These are phyloP conservation scores for Drosophila sturtevanti DNA, from an alignment of 1,140 invertebrate species.

Conservation along the genomic window DNA sequence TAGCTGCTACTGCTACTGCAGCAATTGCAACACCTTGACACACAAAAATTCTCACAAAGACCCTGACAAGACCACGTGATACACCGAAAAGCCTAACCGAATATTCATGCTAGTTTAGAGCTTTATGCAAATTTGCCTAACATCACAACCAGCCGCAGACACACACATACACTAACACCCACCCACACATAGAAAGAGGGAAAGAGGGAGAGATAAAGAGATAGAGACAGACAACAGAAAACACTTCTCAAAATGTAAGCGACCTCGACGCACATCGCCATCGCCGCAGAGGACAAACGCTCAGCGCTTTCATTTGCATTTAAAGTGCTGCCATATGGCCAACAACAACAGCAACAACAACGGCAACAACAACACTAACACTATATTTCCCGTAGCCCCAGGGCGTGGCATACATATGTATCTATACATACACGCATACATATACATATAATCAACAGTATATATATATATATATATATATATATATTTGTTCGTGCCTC, in stretches of 20 bases:
- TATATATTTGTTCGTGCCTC: background rate
- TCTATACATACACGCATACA: background rate
- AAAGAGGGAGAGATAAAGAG: background rate
- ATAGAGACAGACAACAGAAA: slow-evolving; percentile 21
- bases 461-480: background rate
- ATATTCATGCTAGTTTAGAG: slow-evolving; percentile 69
- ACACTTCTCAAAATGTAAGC: slow-evolving; percentile 69
- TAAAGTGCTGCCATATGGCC: slow-evolving; percentile 78
- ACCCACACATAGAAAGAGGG: background rate
- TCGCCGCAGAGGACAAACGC: slow-evolving; percentile 56
- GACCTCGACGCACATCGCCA: slow-evolving; percentile 71
- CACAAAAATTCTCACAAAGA: slow-evolving; percentile 56
- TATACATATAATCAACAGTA: slow-evolving; percentile 7
- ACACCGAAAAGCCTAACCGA: slow-evolving; percentile 71
- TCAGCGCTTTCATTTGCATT: slow-evolving; percentile 74
- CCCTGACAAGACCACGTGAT: slow-evolving; percentile 61
- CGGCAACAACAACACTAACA: slow-evolving; percentile 20
- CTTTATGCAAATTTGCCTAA: slow-evolving; percentile 71
- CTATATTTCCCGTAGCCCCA: slow-evolving; percentile 8
- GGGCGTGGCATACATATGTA: slow-evolving; percentile 31
- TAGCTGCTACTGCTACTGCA: slow-evolving; percentile 7
- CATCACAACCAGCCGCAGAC: slow-evolving; percentile 28
- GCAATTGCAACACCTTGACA: slow-evolving; percentile 56
- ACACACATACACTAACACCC: slow-evolving; percentile 10
- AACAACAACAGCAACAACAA: slow-evolving; percentile 34